Evolutionary conservation across 2,888 invertebrate species (phyloP).

Genomic region (Nemotelus nigrinus): DNA sequence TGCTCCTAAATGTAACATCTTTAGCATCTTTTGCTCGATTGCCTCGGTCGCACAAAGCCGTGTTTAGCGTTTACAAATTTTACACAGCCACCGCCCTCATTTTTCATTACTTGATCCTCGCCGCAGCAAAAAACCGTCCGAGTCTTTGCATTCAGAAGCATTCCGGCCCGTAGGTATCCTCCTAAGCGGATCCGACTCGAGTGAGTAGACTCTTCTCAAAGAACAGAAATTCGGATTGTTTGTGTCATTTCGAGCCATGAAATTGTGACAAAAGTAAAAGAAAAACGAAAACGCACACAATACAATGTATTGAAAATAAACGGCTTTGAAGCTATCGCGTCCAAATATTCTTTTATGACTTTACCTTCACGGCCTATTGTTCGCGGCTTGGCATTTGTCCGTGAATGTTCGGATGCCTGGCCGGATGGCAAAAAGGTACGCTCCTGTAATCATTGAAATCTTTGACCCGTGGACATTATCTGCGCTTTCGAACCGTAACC

Average conservation of each 20-base stretch:
- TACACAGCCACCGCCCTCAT: constrained; percentile 50
- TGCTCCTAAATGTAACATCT: constrained; percentile 25
- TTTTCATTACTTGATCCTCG: constrained; percentile 46
- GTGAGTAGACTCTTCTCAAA: constrained; percentile 43
- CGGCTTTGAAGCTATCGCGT: constrained; percentile 43
- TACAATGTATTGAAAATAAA: constrained; percentile 30
- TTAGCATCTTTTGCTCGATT: constrained; percentile 27
- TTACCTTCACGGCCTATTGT: constrained; percentile 45
- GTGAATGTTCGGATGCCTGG: constrained; percentile 25
- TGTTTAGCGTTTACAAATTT: constrained; percentile 41
- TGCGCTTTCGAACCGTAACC: constrained; percentile 15
- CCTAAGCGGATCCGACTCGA: constrained; percentile 4
- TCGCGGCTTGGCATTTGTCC: constrained; percentile 42
- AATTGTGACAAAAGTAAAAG: constrained; percentile 45
- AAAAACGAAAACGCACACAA: constrained; percentile 41
- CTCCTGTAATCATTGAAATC: constrained; percentile 41
- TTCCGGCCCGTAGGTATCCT: neutral
- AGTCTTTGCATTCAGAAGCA: neutral
- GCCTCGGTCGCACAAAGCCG: constrained; percentile 43
- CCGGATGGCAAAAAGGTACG: constrained; percentile 32
- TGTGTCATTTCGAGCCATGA: constrained; percentile 30
- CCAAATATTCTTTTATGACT: constrained; percentile 44
- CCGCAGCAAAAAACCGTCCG: constrained; percentile 31
- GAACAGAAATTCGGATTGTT: constrained; percentile 38
- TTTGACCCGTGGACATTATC: constrained; percentile 42